Evolutionary conservation across 2,888 invertebrate species (phyloP), one percentile per base, ranked within the genome.

Genomic region (Pterostichus niger): DNA sequence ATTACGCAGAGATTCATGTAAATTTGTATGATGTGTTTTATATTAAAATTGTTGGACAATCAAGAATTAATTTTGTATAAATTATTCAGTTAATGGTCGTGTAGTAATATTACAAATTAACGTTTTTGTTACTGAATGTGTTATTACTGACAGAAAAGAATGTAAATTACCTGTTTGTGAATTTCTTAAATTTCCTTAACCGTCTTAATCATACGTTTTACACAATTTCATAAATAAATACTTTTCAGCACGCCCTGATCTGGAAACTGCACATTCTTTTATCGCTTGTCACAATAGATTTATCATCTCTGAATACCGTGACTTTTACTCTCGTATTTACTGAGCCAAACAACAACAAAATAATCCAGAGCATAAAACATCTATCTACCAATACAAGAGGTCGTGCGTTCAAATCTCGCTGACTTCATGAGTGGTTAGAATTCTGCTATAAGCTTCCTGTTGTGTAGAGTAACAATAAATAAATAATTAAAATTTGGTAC

Each of bases 31-130:
- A 71, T 71, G 68, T 44, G 68, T 71, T 71, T 71, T 71, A 75
- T 52, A 75, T 75, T 75, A 75, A 75, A 52, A 75, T 75, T 24
- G 52, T 31, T 17, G 52, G 52, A 75, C 52, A 75, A 52, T 75
- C 75, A 75, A 6, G 75, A 75, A 75, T 75, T 75, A 75, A 75
- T 75, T 75, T 75, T 75, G 75, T 75, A 75, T 75, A 75, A 75
- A 75, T 75, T 75, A 75, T 52, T 75, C 75, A 52, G 75, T 75
- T 52, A 49, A 52, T 75, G 75, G 31, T 24, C 75, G 31, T 75
- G 49, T 75, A 52, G 52, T 75, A 75, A 75, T 75, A 75, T 75
- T 75, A 75, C 68, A 71, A 71, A 71, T 71, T 71, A 71, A 71
- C 68, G 68, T 71, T 71, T 71, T 71, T 71, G 68, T 71, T 71